Base-by-base conservation (phyloP, 2,113 vertebrate species). In the Anarhynchus alexandrinus region DNA sequence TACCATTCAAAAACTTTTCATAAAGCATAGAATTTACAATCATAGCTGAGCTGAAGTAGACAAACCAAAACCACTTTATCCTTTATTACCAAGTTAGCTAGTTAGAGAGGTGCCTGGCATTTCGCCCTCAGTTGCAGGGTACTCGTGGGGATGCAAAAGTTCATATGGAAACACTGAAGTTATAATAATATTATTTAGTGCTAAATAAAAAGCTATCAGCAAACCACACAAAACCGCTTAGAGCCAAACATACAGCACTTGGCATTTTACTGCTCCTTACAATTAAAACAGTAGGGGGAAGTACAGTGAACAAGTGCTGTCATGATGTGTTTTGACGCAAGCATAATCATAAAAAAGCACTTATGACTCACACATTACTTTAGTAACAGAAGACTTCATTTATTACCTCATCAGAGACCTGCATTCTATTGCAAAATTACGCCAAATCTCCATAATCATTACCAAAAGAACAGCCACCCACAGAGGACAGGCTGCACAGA, bases 241-340 rank as follows among this genome's bases (percentile, higher is more conserved):
- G 76, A 93, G 89, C 40, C 62, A 59, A 84, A 65, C 61, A 65
- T 13, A 40, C 25, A 54, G 73, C 22, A 72, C 79, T 72, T 85
- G 87, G 93, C 87, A 82, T 86, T 92, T 93, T 83, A 69, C 71
- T 62, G 34, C 43, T 77, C 74, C 82, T 93, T 64, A 62, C 84
- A 81, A 90, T 62, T 51, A 88, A 62, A 88, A 79, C 61, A 62
- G 87, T 36, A 89, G 84, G 78, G 90, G 86, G 83, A 93, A 80
- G 71, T 77, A 74, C 86, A 89, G 78, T 47, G 91, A 93, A 62
- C 90, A 65, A 97, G 95, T 70, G 82, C 78, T 78, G 74, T 93
- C 87, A 87, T 51, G 84, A 95, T 88, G 93, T 62, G 91, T 94
- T 96, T 82, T 94, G 93, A 96, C 84, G 84, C 38, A 93, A 85